Evolutionary conservation across 2,113 vertebrate species (phyloP).

Genomic region (Zosterops japonicus): DNA sequence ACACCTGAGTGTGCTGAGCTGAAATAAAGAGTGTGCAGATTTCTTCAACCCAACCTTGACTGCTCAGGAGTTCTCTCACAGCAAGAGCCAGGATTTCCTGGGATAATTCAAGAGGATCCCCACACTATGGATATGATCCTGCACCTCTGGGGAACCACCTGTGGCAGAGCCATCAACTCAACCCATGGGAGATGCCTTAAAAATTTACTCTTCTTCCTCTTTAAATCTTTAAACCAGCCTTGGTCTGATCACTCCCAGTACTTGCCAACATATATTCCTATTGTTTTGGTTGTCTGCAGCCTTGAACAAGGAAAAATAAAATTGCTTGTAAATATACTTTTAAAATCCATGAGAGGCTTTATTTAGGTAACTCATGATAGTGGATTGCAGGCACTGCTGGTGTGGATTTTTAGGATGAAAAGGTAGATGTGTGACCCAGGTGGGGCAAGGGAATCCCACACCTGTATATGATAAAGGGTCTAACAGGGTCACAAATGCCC

Average conservation of each 20-base stretch:
- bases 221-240: background rate
- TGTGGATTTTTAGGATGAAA: background rate
- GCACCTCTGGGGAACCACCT: background rate
- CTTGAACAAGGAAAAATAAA: background rate
- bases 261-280: background rate
- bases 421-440: background rate
- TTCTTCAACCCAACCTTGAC: background rate
- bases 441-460: background rate
- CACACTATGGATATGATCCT: accelerated
- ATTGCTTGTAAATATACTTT: background rate
- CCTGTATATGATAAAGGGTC: background rate
- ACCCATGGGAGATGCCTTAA: background rate
- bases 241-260: background rate
- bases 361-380: background rate
- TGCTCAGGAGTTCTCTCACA: background rate
- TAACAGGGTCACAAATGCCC: background rate
- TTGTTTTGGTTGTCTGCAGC: background rate
- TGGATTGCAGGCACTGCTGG: background rate
- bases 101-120: background rate
- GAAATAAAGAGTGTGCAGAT: background rate
- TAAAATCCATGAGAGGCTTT: background rate
- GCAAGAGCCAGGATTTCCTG: background rate
- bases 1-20: background rate
- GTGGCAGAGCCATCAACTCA: background rate
- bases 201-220: background rate